A percentile compares a stretch with the other conserved stretches of the same genome.
Conservation (phyloP, 2,888 invertebrate species). For the Cremastobaeus sp. region DNA sequence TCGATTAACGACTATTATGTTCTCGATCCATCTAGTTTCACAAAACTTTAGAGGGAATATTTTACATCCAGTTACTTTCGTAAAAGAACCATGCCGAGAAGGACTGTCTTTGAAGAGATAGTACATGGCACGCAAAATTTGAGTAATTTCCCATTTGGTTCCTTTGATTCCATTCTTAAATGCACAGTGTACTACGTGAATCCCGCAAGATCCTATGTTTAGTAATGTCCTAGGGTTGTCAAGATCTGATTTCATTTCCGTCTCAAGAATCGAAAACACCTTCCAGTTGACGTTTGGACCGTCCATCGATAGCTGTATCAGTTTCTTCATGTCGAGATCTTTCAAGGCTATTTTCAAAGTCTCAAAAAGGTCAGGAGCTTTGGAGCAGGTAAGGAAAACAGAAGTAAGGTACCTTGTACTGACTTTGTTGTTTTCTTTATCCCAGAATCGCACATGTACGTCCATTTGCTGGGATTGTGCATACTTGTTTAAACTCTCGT, state of each 20-base stretch:
- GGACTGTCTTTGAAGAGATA: slow-evolving; percentile 68
- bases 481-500: slow-evolving; percentile 62
- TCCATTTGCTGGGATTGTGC: slow-evolving; percentile 65
- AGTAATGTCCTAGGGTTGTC: slow-evolving; percentile 12
- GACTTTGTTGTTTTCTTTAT: slow-evolving; percentile 47
- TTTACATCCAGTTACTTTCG: slow-evolving; percentile 8
- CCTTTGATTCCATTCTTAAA: slow-evolving; percentile 25
- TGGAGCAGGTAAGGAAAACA: slow-evolving; percentile 53
- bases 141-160: slow-evolving; percentile 12
- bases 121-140: slow-evolving; percentile 56
- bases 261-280: slow-evolving; percentile 11
- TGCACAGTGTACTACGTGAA: slow-evolving; percentile 17
- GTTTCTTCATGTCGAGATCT: slow-evolving; percentile 30
- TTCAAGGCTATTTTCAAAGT: slow-evolving; percentile 34
- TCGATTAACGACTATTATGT: slow-evolving; percentile 19
- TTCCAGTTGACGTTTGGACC: slow-evolving; percentile 60
- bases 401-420: slow-evolving; percentile 62
- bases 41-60: slow-evolving; percentile 62
- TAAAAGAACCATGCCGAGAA: slow-evolving; percentile 6
- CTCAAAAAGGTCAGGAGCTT: slow-evolving; percentile 60
- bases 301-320: slow-evolving; percentile 62
- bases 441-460: slow-evolving; percentile 63
- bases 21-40: slow-evolving; percentile 62
- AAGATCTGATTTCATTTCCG: slow-evolving; percentile 6
- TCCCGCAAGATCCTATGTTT: slow-evolving; percentile 16